Conservation (phyloP, 1,140 invertebrate genomes). For the Octopus bimaculoides region DNA sequence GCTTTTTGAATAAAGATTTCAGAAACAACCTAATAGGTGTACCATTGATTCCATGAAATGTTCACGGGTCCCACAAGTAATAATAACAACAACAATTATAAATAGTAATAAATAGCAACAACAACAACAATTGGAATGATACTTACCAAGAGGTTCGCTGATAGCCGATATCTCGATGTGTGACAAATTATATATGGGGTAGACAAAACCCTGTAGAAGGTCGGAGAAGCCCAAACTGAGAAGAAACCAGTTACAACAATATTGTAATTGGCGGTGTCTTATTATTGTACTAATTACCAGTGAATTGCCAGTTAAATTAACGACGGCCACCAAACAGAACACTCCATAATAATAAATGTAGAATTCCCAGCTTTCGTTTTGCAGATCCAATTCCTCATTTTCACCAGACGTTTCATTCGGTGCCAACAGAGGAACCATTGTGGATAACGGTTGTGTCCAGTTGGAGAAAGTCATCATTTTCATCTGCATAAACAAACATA, state of each 20-base stretch:
- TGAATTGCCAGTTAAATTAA: slow-evolving; percentile 30
- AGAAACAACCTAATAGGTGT: no score
- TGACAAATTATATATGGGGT: slow-evolving; percentile 30
- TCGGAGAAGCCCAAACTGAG: slow-evolving; percentile 28
- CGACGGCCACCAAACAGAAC: slow-evolving; percentile 19
- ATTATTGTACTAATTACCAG: slow-evolving; percentile 26
- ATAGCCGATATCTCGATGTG: slow-evolving; percentile 24
- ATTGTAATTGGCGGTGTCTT: slow-evolving; percentile 18
- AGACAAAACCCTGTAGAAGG: slow-evolving; percentile 28
- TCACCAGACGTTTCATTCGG: no score
- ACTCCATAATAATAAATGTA: slow-evolving; percentile 32
- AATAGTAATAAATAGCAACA: no score
- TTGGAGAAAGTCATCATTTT: no score
- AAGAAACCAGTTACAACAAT: slow-evolving; percentile 29
- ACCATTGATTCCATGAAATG: no score
- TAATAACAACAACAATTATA: no score
- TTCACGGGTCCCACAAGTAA: no score
- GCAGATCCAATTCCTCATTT: no score
- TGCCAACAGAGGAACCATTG: no score
- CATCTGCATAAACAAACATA: no score
- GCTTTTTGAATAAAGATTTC: no score
- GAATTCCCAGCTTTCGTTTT: slow-evolving; percentile 8
- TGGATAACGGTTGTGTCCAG: no score
- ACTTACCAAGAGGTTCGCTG: slow-evolving; percentile 26
- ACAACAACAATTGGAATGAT: background rate